phyloP scores from a whole-genome alignment of 2,888 invertebrate species.

The Apamea anceps region DNA sequence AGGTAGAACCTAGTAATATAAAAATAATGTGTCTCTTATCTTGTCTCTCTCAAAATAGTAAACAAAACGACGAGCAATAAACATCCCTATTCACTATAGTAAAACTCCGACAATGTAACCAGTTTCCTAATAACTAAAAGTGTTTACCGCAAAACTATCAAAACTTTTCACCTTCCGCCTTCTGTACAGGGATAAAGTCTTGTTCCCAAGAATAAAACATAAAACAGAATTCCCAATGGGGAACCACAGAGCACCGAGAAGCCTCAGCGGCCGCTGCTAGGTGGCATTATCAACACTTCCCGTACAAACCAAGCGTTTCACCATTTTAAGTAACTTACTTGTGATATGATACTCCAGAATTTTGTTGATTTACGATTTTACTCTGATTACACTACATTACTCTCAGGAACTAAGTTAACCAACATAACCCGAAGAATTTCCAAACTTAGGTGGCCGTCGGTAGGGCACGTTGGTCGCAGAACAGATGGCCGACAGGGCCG shows the following conservation, averaged over 20 bases:
- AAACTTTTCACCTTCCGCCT: conserved; percentile 40
- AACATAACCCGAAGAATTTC: no score
- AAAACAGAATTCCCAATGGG: conserved; percentile 45
- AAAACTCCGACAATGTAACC: conserved; percentile 13
- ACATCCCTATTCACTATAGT: conserved; percentile 1
- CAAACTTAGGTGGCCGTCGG: no score
- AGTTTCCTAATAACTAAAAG: conserved; percentile 44
- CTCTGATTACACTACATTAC: no score
- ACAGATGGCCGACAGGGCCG: no score
- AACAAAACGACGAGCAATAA: conserved; percentile 29
- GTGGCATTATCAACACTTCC: not conserved
- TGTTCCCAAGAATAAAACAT: conserved; percentile 49
- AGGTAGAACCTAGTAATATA: not conserved
- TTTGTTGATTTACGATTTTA: no score
- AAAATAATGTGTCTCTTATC: not conserved
- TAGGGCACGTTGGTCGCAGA: no score
- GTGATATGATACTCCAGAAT: no score
- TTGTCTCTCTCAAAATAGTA: not conserved
- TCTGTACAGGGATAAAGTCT: conserved; percentile 41
- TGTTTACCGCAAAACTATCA: conserved; percentile 47
- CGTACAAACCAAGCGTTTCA: no score
- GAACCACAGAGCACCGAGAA: not conserved
- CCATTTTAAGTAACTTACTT: not conserved
- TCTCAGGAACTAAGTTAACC: no score
- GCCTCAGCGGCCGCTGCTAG: not conserved